Evolutionary conservation across 2,888 invertebrate genomes (phyloP), one percentile per base, ranked within the genome.

Genomic region (Neocrepidodera transversa): DNA sequence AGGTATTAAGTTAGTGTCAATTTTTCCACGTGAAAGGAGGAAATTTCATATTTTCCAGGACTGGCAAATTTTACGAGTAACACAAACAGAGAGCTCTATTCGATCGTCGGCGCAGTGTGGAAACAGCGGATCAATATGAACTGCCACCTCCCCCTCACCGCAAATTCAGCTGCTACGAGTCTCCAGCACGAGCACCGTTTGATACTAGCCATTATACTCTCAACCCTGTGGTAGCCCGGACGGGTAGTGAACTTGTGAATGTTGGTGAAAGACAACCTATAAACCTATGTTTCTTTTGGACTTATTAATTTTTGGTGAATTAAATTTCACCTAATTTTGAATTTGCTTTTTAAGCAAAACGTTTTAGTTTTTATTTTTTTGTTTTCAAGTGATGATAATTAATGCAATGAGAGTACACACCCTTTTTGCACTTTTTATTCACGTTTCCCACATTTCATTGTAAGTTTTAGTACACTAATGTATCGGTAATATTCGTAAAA

Each of bases 381-480:
- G 51, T 66, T 62, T 58, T 26, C 43, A 45, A 58, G 62, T 66
- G 62, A 53, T 62, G 58, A 47, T 60, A 61, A 56, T 61, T 52
- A 49, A 61, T 68, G 66, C 66, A 59, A 70, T 70, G 70, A 66
- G 68, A 66, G 67, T 63, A 66, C 68, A 70, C 71, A 70, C 71
- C 68, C 68, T 70, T 64, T 65, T 71, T 57, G 70, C 68, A 63
- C 64, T 71, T 67, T 68, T 82, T 59, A 71, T 81, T 52, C 73
- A 78, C 71, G 72, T 82, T 62, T 75, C 79, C 66, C 80, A 82
- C 67, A 75, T 80, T 65, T 75, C 81, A 74, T 77, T 82, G 84
- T 84, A 76, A 83, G 84, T 83, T 62, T 32, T 58, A 6, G 30
- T 43, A 38, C 36, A 11, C 17, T 23, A 36, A 40, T 18, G 5